Evolutionary conservation across 92 coral and sea anemone genomes (phyloP).

Genomic region (Paragorgia papillata): DNA sequence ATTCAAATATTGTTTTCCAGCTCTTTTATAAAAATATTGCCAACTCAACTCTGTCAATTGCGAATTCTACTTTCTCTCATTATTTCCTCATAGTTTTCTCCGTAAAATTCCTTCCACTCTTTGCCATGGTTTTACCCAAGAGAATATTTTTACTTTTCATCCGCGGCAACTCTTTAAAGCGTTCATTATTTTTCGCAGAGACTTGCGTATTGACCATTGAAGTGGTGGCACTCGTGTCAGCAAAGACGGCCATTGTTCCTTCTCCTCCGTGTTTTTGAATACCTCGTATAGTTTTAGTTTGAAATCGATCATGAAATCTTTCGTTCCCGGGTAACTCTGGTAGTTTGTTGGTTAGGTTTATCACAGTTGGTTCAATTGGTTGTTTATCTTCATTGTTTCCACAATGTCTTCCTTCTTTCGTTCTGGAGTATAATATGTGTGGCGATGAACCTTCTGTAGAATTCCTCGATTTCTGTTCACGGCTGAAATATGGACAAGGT

Average conservation of each 20-base stretch:
- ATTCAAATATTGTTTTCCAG: too few relatives aligned
- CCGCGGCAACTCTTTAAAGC: too few relatives aligned
- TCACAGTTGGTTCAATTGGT: constrained; percentile 26
- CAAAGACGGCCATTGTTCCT: constrained; percentile 1
- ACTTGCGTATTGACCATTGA: not conserved
- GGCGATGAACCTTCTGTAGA: not conserved
- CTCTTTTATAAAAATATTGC: too few relatives aligned
- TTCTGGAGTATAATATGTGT: constrained; percentile 14
- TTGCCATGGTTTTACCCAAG: not conserved
- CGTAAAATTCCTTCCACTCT: not conserved
- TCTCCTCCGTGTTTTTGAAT: not conserved
- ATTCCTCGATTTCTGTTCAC: not conserved
- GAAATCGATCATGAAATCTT: not conserved
- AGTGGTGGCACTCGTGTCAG: not conserved
- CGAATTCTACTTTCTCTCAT: too few relatives aligned
- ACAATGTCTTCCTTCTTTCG: not conserved
- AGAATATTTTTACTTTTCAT: too few relatives aligned
- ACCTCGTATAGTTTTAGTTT: not conserved
- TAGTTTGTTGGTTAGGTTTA: constrained; percentile 14
- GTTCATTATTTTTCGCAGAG: too few relatives aligned
- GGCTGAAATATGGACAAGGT: constrained; percentile 18
- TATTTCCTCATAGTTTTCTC: too few relatives aligned
- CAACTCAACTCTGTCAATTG: too few relatives aligned
- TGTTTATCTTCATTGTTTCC: not conserved
- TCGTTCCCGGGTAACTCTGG: constrained; percentile 10